These are phyloP conservation scores for Crematogaster levior DNA, from an alignment of 2,888 invertebrate genomes.

Conservation along the genomic window DNA sequence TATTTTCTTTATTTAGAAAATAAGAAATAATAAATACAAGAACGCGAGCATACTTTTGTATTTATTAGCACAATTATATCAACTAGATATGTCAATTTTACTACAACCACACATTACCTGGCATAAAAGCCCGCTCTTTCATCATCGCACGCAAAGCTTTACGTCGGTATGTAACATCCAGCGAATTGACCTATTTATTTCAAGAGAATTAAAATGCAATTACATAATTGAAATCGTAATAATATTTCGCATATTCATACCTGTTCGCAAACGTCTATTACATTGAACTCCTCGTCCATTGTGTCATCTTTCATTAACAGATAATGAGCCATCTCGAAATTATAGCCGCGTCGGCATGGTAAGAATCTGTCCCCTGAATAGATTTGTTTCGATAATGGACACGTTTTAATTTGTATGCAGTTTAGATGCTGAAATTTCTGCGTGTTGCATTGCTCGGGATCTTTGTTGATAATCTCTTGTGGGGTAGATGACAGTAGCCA, in stretches of 20 bases:
- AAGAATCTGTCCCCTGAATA: constrained; percentile 77
- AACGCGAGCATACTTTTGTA: neutral
- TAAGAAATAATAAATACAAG: neutral
- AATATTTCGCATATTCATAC: constrained; percentile 57
- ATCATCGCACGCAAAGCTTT: neutral
- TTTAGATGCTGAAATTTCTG: neutral
- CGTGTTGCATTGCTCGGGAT: neutral
- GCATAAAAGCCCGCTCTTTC: neutral
- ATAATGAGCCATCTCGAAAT: constrained; percentile 73
- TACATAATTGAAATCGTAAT: neutral
- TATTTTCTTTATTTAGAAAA: no score
- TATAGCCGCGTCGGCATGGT: constrained; percentile 68
- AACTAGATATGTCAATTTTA: neutral
- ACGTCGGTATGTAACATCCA: constrained; percentile 1
- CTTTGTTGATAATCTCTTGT: neutral
- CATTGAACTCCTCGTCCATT: neutral
- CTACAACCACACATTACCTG: constrained; percentile 21
- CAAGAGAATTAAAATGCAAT: neutral
- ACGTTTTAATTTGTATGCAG: neutral
- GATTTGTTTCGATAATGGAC: neutral
- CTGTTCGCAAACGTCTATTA: constrained; percentile 72
- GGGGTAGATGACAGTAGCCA: neutral
- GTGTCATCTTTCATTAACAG: constrained; percentile 53
- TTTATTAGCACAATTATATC: neutral
- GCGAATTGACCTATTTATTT: constrained; percentile 14